A percentile compares a stretch with the other conserved stretches of the same genome.
These are phyloP conservation scores for Microcebus lehilahytsara DNA, from an alignment of 2,113 vertebrate genomes.

Conservation along the genomic window DNA sequence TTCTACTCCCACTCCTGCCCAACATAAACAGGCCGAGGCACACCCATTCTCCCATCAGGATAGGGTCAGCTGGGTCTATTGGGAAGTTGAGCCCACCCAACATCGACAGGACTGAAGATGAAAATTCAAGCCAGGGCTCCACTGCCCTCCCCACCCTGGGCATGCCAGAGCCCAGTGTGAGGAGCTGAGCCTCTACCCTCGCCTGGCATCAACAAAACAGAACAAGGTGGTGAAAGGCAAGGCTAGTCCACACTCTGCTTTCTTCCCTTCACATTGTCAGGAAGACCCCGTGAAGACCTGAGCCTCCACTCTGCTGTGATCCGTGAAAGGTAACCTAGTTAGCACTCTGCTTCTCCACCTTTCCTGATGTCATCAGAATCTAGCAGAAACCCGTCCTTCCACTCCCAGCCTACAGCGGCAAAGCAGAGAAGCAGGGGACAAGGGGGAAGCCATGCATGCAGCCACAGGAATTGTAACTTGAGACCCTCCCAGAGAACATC, in stretches of 20 bases:
- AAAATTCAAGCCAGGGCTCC: too few species aligned
- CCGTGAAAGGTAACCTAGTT: fast-evolving
- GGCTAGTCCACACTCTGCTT: background rate
- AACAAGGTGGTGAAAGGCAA: background rate
- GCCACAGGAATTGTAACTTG: background rate
- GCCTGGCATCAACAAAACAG: background rate
- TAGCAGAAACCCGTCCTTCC: background rate
- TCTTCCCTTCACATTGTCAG: too few species aligned
- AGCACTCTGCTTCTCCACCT: background rate
- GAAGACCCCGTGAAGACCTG: background rate
- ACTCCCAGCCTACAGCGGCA: background rate
- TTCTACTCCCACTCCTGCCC: background rate
- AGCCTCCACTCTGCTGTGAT: background rate
- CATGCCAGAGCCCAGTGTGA: fast-evolving
- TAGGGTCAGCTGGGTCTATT: background rate
- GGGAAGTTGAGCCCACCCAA: background rate
- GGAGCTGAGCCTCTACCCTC: background rate
- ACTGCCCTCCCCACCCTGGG: fast-evolving
- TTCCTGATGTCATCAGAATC: background rate
- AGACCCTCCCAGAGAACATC: background rate
- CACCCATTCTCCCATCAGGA: too few species aligned
- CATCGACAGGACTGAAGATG: background rate
- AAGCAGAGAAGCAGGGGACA: background rate
- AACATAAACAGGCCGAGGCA: too few species aligned
- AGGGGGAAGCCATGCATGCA: fast-evolving